Conservation (phyloP, 2,113 vertebrate species). For the human region DNA sequence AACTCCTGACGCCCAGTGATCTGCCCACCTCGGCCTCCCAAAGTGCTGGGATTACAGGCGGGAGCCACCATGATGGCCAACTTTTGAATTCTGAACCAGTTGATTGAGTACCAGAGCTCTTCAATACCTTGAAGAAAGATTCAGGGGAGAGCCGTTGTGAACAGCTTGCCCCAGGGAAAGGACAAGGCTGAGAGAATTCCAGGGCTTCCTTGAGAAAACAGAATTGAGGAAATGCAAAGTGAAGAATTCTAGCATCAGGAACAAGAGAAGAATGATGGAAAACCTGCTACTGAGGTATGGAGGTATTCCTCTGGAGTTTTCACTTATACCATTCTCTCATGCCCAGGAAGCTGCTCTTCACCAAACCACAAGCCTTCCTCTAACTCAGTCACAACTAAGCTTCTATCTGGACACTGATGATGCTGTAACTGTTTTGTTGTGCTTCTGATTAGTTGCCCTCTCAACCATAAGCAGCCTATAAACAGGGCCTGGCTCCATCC, state of each 20-base stretch:
- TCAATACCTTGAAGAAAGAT: not conserved
- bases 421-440: not conserved
- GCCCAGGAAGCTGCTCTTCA: too few relatives aligned
- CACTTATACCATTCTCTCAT: not conserved
- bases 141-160: not conserved
- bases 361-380: not conserved
- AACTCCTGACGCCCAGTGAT: too few relatives aligned
- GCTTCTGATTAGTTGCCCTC: not conserved
- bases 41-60: too few relatives aligned
- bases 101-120: not conserved
- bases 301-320: not conserved
- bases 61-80: too few relatives aligned
- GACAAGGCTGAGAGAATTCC: not conserved
- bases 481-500: not conserved
- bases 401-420: too few relatives aligned
- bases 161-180: not conserved
- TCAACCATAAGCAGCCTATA: not conserved
- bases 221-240: not conserved
- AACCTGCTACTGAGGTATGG: not conserved
- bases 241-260: not conserved
- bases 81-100: not conserved
- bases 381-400: not conserved
- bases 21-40: fast-evolving
- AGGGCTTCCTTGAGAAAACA: not conserved
- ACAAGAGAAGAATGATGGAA: not conserved